Conservation (phyloP, 2,888 invertebrate genomes). For the Resseliella maxima region DNA sequence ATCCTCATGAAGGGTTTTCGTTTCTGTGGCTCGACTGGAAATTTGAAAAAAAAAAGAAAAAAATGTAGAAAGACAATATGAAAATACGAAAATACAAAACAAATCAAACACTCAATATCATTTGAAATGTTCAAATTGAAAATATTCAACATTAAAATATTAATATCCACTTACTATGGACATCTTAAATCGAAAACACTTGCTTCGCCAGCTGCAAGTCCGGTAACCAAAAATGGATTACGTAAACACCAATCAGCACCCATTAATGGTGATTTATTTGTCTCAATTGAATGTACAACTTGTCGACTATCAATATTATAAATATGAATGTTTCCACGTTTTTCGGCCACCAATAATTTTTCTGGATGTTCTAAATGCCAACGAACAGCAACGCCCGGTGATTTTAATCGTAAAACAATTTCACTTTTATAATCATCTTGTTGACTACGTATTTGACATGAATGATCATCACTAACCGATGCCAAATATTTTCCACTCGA, state of each 20-base stretch:
- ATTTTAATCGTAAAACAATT: slow-evolving; percentile 72
- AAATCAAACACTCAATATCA: slow-evolving; percentile 8
- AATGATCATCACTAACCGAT: slow-evolving; percentile 82
- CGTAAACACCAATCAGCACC: slow-evolving; percentile 78
- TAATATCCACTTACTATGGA: slow-evolving; percentile 69
- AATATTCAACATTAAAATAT: slow-evolving; percentile 53
- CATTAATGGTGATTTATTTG: slow-evolving; percentile 72
- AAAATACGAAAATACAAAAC: slow-evolving; percentile 58
- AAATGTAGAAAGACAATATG: neutral
- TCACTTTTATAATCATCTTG: slow-evolving; percentile 69
- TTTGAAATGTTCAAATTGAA: neutral
- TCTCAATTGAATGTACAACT: slow-evolving; percentile 75
- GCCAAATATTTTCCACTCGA: slow-evolving; percentile 74
- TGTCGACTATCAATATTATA: slow-evolving; percentile 77
- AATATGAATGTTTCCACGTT: slow-evolving; percentile 78
- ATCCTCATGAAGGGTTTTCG: slow-evolving; percentile 73
- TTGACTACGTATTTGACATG: slow-evolving; percentile 76
- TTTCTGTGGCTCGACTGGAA: slow-evolving; percentile 72
- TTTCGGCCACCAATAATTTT: slow-evolving; percentile 80
- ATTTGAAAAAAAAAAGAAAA: neutral
- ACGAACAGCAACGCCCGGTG: slow-evolving; percentile 75
- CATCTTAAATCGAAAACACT: slow-evolving; percentile 76
- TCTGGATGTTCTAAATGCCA: slow-evolving; percentile 78
- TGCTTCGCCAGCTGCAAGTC: slow-evolving; percentile 75
- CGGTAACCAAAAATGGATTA: slow-evolving; percentile 71